Conservation (phyloP, 2,888 invertebrate species). For the Sicus ferrugineus region DNA sequence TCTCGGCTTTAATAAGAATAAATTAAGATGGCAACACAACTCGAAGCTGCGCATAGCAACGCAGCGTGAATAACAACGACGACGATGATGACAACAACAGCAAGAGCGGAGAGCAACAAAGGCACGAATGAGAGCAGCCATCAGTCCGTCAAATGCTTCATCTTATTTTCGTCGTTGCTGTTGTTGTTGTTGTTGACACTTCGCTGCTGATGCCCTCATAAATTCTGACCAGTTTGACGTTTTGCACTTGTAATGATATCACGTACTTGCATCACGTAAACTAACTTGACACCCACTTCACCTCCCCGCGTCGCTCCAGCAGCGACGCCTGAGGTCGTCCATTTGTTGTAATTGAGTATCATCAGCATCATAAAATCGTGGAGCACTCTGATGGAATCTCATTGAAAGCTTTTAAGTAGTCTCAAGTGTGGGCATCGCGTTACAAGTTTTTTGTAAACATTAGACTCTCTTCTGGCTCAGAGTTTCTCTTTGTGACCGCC, state of each 20-base stretch:
- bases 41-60: no score
- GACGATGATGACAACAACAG: not conserved
- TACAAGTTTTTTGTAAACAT: not conserved
- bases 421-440: not conserved
- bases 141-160: no score
- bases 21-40: no score
- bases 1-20: no score
- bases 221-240: conserved; percentile 31
- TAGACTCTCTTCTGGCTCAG: not conserved
- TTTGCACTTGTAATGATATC: conserved; percentile 32
- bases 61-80: not conserved
- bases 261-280: conserved; percentile 26
- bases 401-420: no score
- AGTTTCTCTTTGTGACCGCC: not conserved
- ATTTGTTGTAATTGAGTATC: conserved; percentile 8
- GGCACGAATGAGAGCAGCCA: no score
- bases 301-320: not conserved
- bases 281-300: no score
- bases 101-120: no score
- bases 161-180: no score
- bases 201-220: conserved; percentile 22
- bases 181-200: not conserved
- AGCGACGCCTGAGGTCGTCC: not conserved
- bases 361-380: conserved; percentile 9
- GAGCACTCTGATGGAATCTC: no score